Evolutionary conservation across 2,113 vertebrate genomes (phyloP).

Genomic region (Myocastor coypus): DNA sequence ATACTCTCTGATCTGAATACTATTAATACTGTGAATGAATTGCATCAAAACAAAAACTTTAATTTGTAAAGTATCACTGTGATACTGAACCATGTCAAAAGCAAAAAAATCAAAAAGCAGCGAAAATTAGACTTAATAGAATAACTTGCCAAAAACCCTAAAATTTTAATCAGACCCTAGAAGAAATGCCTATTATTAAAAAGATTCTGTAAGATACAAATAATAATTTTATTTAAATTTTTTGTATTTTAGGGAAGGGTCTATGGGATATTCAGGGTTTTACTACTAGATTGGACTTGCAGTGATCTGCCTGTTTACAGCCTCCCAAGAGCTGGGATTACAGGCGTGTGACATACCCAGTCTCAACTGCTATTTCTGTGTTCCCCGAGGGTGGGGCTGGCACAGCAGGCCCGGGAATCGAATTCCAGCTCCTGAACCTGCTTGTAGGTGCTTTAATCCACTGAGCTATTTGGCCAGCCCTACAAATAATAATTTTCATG

Average conservation of each 20-base stretch:
- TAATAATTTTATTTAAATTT: not conserved
- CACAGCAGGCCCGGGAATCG: too few relatives aligned
- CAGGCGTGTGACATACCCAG: too few relatives aligned
- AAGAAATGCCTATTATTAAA: not conserved
- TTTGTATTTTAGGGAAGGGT: too few relatives aligned
- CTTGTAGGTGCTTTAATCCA: too few relatives aligned
- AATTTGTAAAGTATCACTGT: not conserved
- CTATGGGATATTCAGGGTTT: too few relatives aligned
- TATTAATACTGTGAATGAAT: not conserved
- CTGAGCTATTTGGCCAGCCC: too few relatives aligned
- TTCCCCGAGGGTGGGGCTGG: too few relatives aligned
- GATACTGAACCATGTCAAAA: not conserved
- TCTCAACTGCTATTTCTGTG: too few relatives aligned
- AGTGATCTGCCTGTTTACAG: too few relatives aligned
- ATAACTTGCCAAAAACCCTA: slow-evolving; percentile 25
- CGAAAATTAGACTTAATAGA: not conserved
- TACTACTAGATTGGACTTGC: too few relatives aligned
- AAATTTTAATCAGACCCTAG: not conserved
- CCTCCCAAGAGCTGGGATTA: too few relatives aligned
- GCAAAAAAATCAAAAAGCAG: slow-evolving; percentile 12
- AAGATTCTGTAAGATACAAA: not conserved
- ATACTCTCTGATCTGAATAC: not conserved
- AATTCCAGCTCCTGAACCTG: too few relatives aligned
- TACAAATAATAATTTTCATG: not conserved
- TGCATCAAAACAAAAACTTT: slow-evolving; percentile 15